phyloP scores from a whole-genome alignment of 2,888 invertebrate genomes.

The Eupithecia abbreviata region DNA sequence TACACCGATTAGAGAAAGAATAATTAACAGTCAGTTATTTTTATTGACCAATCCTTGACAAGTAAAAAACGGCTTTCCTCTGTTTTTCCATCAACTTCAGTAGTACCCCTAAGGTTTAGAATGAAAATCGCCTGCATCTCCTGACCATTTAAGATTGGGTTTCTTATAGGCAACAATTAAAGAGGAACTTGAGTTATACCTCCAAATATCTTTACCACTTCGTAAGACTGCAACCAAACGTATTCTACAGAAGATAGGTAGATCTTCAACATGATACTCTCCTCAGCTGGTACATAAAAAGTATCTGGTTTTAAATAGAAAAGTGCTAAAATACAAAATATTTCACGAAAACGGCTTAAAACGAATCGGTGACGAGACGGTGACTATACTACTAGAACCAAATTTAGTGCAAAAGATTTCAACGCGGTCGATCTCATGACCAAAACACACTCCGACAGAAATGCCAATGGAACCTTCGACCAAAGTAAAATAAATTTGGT shows the following conservation, averaged over 20 bases:
- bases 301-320: not conserved
- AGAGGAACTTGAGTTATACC: not conserved
- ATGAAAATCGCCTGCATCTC: not conserved
- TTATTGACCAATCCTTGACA: not conserved
- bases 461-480: not conserved
- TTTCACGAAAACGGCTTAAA: not conserved
- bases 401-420: not conserved
- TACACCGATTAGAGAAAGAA: not conserved
- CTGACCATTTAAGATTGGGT: not conserved
- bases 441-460: not conserved
- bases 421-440: not conserved
- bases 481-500: not conserved
- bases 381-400: not conserved
- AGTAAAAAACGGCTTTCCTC: not conserved
- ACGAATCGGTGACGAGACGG: too few species aligned
- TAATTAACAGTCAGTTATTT: not conserved
- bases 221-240: not conserved
- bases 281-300: not conserved
- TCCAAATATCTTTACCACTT: not conserved
- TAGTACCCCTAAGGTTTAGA: not conserved
- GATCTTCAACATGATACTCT: not conserved
- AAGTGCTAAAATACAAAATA: not conserved
- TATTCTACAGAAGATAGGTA: not conserved
- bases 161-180: not conserved
- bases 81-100: not conserved